A percentile compares a stretch with the other conserved stretches of the same genome.
Conservation (phyloP, 1,140 invertebrate species). For the Vollenhovia emeryi region DNA sequence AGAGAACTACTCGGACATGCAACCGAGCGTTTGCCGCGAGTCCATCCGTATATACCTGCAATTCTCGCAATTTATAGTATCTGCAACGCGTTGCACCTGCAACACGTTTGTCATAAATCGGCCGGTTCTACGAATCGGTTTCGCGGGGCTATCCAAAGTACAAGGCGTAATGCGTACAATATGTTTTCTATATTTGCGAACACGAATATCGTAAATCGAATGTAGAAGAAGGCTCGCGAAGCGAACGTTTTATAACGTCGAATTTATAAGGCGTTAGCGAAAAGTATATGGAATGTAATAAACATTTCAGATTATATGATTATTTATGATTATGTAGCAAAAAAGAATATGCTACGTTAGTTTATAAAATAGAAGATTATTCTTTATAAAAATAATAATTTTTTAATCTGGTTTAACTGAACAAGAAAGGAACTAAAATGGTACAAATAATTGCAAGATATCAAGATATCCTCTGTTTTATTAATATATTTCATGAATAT, state of each 20-base stretch:
- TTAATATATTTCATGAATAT: background rate
- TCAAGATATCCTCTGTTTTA: background rate
- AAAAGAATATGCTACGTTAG: background rate
- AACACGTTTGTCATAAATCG: constrained; percentile 50
- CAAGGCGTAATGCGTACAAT: constrained; percentile 12
- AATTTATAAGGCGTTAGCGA: background rate
- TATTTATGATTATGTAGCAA: constrained; percentile 4
- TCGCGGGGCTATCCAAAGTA: background rate
- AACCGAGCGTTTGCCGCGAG: constrained; percentile 33
- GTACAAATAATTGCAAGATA: background rate
- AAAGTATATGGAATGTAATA: background rate
- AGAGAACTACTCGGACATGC: constrained; percentile 36
- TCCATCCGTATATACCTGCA: constrained; percentile 41
- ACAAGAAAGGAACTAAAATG: no score
- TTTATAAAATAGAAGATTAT: background rate
- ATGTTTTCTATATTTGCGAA: background rate
- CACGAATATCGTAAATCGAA: background rate
- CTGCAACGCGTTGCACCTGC: constrained; percentile 42
- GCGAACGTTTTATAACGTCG: background rate
- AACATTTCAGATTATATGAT: background rate
- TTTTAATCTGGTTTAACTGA: background rate
- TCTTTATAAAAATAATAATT: background rate
- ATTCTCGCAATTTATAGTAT: constrained; percentile 59
- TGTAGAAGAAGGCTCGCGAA: background rate
- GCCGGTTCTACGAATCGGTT: background rate